A percentile compares a stretch with the other conserved stretches of the same genome.
These are phyloP conservation scores for Brenthis daphne DNA, from an alignment of 2,888 invertebrate genomes.

Conservation along the genomic window DNA sequence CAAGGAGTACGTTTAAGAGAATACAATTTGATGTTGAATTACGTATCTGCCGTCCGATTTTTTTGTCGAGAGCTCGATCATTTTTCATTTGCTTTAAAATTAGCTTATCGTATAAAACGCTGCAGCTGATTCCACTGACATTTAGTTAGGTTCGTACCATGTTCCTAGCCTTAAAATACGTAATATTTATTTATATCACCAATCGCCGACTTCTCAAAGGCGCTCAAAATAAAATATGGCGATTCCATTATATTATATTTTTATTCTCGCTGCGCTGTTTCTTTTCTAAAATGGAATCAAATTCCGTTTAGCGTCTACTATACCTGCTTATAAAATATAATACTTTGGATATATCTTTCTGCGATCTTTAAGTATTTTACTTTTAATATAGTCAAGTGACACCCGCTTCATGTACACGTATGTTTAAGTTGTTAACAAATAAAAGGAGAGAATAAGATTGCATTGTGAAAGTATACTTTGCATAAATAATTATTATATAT, in stretches of 20 bases:
- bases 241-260: constrained; percentile 34
- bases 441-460: constrained; percentile 81
- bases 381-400: constrained; percentile 42
- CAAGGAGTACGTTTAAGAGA: constrained; percentile 34
- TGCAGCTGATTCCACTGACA: constrained; percentile 43
- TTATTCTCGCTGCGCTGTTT: constrained; percentile 39
- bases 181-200: constrained; percentile 59
- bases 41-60: constrained; percentile 67
- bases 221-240: constrained; percentile 29
- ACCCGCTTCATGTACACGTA: constrained; percentile 47
- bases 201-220: constrained; percentile 37
- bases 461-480: constrained; percentile 72
- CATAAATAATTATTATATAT: constrained; percentile 62
- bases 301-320: constrained; percentile 54
- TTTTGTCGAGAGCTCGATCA: constrained; percentile 26
- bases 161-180: constrained; percentile 63
- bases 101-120: constrained; percentile 30
- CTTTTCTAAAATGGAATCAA: constrained; percentile 56
- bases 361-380: constrained; percentile 31
- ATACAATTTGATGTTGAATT: constrained; percentile 44
- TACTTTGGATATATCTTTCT: constrained; percentile 19
- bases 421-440: constrained; percentile 70
- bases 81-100: constrained; percentile 28
- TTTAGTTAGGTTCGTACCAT: constrained; percentile 52
- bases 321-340: constrained; percentile 33